Evolutionary conservation across 2,888 invertebrate species (phyloP), one percentile per base, ranked within the genome.

Genomic region (Sesia bembeciformis): DNA sequence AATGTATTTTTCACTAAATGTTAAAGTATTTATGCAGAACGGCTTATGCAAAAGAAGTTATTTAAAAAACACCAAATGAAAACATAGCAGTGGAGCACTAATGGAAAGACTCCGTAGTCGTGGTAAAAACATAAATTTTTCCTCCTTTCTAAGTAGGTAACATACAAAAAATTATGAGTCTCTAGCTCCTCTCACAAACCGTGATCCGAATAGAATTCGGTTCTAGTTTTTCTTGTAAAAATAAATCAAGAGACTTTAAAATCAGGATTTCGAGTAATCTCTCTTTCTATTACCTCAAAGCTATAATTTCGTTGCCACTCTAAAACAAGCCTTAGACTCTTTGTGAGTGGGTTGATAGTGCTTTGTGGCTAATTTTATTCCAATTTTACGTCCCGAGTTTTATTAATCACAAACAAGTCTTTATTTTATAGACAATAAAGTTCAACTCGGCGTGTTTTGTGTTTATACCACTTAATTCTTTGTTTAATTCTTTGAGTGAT

Each of bases 211-310:
- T 68, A 70, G 64, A 72, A 70, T 72, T 68, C 58, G 58, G 64
- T 74, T 73, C 63, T 59, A 58, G 64, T 74, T 73, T 64, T 59
- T 66, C 68, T 72, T 75, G 70, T 76, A 78, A 79, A 81, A 84
- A 81, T 78, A 84, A 84, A 80, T 78, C 72, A 76, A 68, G 72
- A 63, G 72, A 72, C 70, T 81, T 79, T 74, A 78, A 81, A 82
- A 74, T 75, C 73, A 67, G 73, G 73, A 76, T 72, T 70, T 61
- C 61, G 60, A 66, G 69, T 74, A 77, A 79, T 78, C 75, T 71
- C 66, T 71, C 61, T 66, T 71, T 70, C 73, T 72, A 75, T 76
- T 74, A 72, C 68, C 59, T 60, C 39, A n/a, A 53, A 56, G 52
- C 49, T 51, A 54, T 4, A 50, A 52, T 56, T 55, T 54, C 40